Percentiles rank a stretch among this genome's conserved stretches.
phyloP scores from a whole-genome alignment of 2,888 invertebrate species.

The Spodoptera exigua region DNA sequence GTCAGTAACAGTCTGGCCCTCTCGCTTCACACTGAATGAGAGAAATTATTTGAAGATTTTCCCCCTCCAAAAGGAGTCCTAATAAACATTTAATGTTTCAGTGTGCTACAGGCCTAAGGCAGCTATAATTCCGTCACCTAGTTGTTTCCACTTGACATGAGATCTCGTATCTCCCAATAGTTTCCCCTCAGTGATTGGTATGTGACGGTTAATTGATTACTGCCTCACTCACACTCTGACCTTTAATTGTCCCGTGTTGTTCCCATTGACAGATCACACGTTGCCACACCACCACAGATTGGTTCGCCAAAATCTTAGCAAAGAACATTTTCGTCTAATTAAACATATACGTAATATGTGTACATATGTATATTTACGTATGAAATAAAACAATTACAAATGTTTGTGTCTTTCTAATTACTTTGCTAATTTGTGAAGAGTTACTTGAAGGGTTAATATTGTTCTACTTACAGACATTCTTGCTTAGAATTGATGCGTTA shows the following conservation, averaged over 20 bases:
- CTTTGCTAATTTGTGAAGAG: no score
- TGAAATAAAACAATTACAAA: constrained; percentile 8
- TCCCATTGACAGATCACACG: constrained; percentile 57
- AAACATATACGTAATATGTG: neutral
- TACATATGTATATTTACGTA: neutral
- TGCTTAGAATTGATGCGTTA: no score
- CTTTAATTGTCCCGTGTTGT: constrained; percentile 48
- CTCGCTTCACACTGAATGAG: no score
- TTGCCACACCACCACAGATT: constrained; percentile 43
- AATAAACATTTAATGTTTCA: no score
- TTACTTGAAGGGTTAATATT: no score
- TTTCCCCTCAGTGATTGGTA: constrained; percentile 22
- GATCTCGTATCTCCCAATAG: constrained; percentile 29
- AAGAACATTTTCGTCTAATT: constrained; percentile 16
- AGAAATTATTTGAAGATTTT: no score
- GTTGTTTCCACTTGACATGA: constrained; percentile 1
- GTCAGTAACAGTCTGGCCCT: no score
- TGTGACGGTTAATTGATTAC: constrained; percentile 58
- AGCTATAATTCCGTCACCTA: neutral
- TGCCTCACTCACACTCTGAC: constrained; percentile 23
- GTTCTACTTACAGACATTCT: no score
- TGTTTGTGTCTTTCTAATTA: neutral
- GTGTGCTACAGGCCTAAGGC: constrained; percentile 1
- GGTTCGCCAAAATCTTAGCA: constrained; percentile 40
- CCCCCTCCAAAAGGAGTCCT: no score